A percentile compares a stretch with the other conserved stretches of the same genome.
Conservation (phyloP, 2,113 vertebrate species). For the Varanus salvator region DNA sequence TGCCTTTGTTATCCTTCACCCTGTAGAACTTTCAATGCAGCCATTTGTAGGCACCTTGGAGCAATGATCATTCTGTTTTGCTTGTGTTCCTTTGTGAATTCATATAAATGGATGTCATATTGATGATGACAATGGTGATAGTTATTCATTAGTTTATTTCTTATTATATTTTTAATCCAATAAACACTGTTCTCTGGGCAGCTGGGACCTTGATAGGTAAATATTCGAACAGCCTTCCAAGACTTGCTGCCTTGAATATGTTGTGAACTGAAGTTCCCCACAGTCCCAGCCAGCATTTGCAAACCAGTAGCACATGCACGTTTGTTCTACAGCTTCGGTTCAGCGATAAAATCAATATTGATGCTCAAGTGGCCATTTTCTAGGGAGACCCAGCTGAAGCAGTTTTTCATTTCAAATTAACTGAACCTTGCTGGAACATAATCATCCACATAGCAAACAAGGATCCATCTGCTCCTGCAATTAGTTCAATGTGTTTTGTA, state of each 20-base stretch:
- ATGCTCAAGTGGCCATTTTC: constrained; percentile 46
- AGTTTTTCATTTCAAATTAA: constrained; percentile 53
- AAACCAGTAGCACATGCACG: neutral
- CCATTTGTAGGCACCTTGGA: neutral
- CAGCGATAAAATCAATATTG: constrained; percentile 47
- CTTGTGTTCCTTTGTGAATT: neutral
- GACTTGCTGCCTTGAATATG: no score
- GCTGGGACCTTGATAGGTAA: no score
- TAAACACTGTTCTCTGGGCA: no score
- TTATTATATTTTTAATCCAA: no score
- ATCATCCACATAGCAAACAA: constrained; percentile 50
- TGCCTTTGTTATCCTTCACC: neutral
- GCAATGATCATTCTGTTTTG: neutral
- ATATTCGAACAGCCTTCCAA: no score
- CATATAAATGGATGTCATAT: neutral
- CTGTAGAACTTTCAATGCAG: neutral
- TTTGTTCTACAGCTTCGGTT: constrained; percentile 41
- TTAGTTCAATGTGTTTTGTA: neutral
- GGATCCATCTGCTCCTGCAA: constrained; percentile 40
- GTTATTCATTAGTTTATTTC: no score
- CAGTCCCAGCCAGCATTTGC: no score
- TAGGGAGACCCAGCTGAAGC: constrained; percentile 27
- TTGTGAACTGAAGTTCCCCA: no score
- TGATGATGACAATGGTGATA: neutral
- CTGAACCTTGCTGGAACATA: constrained; percentile 33